These are phyloP conservation scores for Mimas tiliae DNA, from an alignment of 2,888 invertebrate genomes.

Conservation along the genomic window DNA sequence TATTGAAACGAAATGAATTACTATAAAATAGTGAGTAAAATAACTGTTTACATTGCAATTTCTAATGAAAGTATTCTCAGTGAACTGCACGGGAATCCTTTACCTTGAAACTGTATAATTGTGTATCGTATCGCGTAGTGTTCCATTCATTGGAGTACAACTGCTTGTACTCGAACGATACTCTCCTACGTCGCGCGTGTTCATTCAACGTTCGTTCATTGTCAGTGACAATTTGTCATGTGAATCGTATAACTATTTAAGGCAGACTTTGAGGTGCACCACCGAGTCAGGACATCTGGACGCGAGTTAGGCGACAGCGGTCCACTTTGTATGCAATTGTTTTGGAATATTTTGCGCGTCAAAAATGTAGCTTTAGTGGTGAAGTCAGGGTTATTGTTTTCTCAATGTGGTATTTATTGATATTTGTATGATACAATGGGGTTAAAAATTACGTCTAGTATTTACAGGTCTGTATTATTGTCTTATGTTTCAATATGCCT, in stretches of 20 bases:
- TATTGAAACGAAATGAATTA: background rate
- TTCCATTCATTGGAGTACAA: slow-evolving; percentile 5
- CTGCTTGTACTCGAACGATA: background rate
- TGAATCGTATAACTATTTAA: background rate
- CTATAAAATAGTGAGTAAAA: background rate
- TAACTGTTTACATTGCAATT: background rate
- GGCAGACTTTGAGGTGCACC: too few species aligned
- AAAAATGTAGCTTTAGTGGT: background rate
- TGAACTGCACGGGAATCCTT: slow-evolving; percentile 40
- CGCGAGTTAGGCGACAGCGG: too few species aligned
- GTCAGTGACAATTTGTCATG: background rate
- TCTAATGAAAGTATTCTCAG: background rate
- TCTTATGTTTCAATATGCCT: too few species aligned
- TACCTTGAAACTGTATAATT: slow-evolving; percentile 50
- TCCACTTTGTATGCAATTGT: too few species aligned
- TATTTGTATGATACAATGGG: too few species aligned
- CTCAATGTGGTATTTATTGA: background rate
- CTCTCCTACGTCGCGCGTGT: background rate
- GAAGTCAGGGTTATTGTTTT: background rate
- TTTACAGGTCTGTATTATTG: too few species aligned
- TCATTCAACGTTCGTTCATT: background rate
- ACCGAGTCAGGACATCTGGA: too few species aligned
- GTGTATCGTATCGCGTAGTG: slow-evolving; percentile 26
- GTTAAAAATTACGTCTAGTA: too few species aligned
- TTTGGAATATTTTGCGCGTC: too few species aligned